These are phyloP conservation scores for Horisme vitalbata DNA, from an alignment of 2,888 invertebrate genomes.

Conservation along the genomic window DNA sequence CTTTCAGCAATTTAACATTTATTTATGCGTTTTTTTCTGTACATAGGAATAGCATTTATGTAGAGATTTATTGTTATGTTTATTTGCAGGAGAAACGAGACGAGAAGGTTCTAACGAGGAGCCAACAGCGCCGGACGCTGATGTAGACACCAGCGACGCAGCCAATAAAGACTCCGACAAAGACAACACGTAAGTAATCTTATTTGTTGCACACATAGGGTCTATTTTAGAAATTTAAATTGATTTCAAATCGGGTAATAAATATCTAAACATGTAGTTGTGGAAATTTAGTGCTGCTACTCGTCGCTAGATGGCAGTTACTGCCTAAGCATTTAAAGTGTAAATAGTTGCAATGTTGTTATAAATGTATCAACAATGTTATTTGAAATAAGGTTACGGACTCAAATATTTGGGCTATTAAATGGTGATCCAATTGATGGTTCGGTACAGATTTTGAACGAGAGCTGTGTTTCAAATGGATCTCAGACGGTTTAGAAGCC, in stretches of 20 bases:
- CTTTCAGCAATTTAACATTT: background rate
- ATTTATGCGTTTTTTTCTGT: too few relatives aligned
- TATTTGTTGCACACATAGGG: background rate
- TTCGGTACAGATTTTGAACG: too few relatives aligned
- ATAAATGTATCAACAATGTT: too few relatives aligned
- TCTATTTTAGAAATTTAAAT: too few relatives aligned
- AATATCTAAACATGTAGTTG: background rate
- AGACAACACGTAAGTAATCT: constrained; percentile 51
- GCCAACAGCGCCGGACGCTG: constrained; percentile 63
- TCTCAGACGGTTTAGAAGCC: too few relatives aligned
- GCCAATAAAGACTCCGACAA: constrained; percentile 66
- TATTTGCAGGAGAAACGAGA: constrained; percentile 61
- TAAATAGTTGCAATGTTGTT: too few relatives aligned
- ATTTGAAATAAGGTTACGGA: too few relatives aligned
- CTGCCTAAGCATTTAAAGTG: background rate
- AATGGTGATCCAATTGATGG: too few relatives aligned
- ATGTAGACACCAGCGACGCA: constrained; percentile 61
- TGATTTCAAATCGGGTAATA: too few relatives aligned
- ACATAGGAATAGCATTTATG: too few relatives aligned
- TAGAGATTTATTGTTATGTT: background rate
- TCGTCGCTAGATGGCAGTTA: constrained; percentile 34
- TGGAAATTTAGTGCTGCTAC: constrained; percentile 28
- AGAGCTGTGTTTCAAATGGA: too few relatives aligned
- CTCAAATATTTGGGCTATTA: too few relatives aligned
- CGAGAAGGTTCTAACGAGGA: constrained; percentile 75